phyloP scores from a whole-genome alignment of 2,113 vertebrate species.

The Gasterosteus aculeatus region DNA sequence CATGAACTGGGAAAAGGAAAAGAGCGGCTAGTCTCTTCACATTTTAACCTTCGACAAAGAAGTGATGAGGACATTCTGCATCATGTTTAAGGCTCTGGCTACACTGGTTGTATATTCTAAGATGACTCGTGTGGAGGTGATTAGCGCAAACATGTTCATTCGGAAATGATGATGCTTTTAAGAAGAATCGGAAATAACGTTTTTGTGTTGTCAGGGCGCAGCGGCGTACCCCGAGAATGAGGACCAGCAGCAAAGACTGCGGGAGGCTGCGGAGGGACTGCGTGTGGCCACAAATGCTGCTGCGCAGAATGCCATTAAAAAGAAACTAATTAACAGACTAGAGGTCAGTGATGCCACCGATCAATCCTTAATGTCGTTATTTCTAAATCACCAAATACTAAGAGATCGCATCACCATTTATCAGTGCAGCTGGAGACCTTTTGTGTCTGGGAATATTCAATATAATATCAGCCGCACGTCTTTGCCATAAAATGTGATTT shows the following conservation, averaged over 20 bases:
- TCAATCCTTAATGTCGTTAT: conserved; percentile 13
- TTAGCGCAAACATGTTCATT: neutral
- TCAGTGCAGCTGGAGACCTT: neutral
- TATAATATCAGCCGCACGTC: conserved; percentile 1
- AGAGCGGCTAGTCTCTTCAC: conserved; percentile 16
- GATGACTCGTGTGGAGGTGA: neutral
- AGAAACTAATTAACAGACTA: conserved; percentile 95
- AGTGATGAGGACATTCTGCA: conserved; percentile 7
- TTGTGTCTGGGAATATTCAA: neutral
- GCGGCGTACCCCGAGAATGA: conserved; percentile 97
- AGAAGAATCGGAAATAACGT: neutral
- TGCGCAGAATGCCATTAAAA: conserved; percentile 98
- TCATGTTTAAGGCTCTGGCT: conserved; percentile 14
- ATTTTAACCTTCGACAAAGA: conserved; percentile 16
- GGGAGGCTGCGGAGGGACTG: conserved; percentile 95
- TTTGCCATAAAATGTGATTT: neutral
- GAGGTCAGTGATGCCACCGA: conserved; percentile 82
- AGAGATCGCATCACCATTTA: neutral
- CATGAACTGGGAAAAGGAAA: conserved; percentile 5
- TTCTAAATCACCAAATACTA: neutral
- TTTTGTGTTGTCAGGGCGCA: conserved; percentile 84
- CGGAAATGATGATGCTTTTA: neutral
- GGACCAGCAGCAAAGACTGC: conserved; percentile 94
- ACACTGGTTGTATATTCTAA: neutral
- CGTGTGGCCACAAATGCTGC: conserved; percentile 96